Conservation (phyloP, 2,888 invertebrate species). For the Drosophila flavopinicola region DNA sequence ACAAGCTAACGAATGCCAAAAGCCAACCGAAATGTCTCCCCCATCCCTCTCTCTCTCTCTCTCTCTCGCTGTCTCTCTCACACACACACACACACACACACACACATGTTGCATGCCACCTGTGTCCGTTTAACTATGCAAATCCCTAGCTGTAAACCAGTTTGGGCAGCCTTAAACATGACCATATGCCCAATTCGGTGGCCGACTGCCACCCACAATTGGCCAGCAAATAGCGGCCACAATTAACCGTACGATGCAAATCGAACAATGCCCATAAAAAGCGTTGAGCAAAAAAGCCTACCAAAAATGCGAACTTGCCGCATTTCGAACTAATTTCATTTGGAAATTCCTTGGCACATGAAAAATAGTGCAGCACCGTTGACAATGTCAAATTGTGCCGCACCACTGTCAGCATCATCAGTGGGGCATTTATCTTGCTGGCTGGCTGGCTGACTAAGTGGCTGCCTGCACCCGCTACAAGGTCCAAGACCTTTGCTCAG, state of each 20-base stretch:
- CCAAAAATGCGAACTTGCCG: conserved; percentile 6
- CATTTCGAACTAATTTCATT: conserved; percentile 44
- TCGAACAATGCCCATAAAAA: conserved; percentile 73
- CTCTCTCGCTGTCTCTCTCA: no score
- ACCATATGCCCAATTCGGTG: conserved; percentile 56
- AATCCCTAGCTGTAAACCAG: conserved; percentile 57
- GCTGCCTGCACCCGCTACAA: conserved; percentile 64
- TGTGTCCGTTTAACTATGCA: conserved; percentile 52
- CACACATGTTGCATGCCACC: conserved; percentile 34
- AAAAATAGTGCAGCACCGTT: conserved; percentile 56
- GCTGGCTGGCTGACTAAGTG: no score
- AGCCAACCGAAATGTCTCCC: conserved; percentile 2
- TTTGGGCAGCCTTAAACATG: conserved; percentile 24
- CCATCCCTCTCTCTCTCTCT: not conserved
- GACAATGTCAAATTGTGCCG: conserved; percentile 67
- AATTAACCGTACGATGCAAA: conserved; percentile 80
- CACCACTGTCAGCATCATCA: conserved; percentile 76
- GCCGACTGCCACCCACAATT: conserved; percentile 74
- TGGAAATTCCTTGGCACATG: conserved; percentile 44
- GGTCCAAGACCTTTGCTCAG: conserved; percentile 18
- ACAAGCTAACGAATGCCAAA: conserved; percentile 62
- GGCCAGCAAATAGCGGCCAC: conserved; percentile 68
- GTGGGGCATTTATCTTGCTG: conserved; percentile 73
- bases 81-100: no score
- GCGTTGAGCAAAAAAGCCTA: conserved; percentile 6